Percentiles rank a stretch among this genome's conserved stretches.
Conservation (phyloP, 2,113 vertebrate species). For the Redunca redunca region DNA sequence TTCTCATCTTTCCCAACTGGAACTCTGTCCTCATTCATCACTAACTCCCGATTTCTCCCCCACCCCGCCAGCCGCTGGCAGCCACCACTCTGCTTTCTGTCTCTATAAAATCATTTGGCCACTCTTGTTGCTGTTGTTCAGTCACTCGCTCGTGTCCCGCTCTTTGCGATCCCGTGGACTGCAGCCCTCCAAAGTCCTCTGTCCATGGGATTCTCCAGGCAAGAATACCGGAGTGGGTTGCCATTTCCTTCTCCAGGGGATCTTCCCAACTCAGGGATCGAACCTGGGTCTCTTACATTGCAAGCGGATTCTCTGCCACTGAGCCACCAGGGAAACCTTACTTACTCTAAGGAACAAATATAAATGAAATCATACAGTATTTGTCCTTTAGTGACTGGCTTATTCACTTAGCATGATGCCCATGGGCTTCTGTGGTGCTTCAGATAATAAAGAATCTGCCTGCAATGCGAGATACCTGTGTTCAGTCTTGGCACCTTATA, state of each 20-base stretch:
- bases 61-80: background rate
- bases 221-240: background rate
- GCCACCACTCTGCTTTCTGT: background rate
- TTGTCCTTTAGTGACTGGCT: background rate
- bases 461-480: background rate
- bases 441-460: background rate
- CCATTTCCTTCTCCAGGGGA: background rate
- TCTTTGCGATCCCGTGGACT: background rate
- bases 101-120: background rate
- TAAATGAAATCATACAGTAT: background rate
- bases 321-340: background rate
- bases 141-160: fast-evolving
- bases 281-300: background rate
- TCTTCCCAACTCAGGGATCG: background rate
- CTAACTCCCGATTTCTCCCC: background rate
- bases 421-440: background rate
- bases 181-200: background rate
- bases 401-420: background rate
- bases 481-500: background rate
- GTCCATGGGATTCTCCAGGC: background rate
- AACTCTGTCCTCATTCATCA: background rate
- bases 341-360: background rate
- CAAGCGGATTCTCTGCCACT: background rate
- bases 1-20: background rate
- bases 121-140: background rate